Conservation (phyloP, 2,113 vertebrate species). For the Ceratotherium simum region DNA sequence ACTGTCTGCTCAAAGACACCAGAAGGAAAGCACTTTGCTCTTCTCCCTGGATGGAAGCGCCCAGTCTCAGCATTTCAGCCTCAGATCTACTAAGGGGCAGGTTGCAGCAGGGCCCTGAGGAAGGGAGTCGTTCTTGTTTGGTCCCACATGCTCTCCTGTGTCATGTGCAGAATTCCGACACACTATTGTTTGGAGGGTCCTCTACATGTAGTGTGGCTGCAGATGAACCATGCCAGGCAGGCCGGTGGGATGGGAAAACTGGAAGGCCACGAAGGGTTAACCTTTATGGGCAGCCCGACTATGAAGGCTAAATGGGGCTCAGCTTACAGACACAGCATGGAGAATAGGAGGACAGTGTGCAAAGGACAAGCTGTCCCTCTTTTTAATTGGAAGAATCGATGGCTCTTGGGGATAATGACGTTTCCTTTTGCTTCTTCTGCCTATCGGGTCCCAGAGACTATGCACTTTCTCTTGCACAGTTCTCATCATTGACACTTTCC, state of each 20-base stretch:
- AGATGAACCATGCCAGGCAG: not conserved
- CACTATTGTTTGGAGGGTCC: too few relatives aligned
- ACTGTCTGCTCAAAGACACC: too few relatives aligned
- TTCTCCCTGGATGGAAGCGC: rapidly evolving
- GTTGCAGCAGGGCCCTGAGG: not conserved
- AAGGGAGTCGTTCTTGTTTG: not conserved
- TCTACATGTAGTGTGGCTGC: not conserved
- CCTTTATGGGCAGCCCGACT: too few relatives aligned
- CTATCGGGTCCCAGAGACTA: not conserved
- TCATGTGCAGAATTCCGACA: not conserved
- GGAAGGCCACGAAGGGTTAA: not conserved
- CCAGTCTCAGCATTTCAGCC: not conserved
- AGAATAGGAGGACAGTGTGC: not conserved
- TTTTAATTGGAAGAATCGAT: not conserved
- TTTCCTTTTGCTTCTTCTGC: not conserved
- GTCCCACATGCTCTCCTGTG: too few relatives aligned
- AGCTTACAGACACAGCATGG: not conserved
- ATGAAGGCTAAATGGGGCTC: not conserved
- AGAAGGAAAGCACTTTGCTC: not conserved
- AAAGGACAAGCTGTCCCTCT: not conserved
- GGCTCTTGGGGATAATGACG: not conserved
- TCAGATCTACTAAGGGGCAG: not conserved
- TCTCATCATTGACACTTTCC: not conserved
- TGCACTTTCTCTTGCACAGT: not conserved
- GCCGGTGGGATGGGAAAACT: not conserved